Evolutionary conservation across 1,140 invertebrate species (phyloP), one percentile per base, ranked within the genome.

Genomic region (Steinernema feltiae): DNA sequence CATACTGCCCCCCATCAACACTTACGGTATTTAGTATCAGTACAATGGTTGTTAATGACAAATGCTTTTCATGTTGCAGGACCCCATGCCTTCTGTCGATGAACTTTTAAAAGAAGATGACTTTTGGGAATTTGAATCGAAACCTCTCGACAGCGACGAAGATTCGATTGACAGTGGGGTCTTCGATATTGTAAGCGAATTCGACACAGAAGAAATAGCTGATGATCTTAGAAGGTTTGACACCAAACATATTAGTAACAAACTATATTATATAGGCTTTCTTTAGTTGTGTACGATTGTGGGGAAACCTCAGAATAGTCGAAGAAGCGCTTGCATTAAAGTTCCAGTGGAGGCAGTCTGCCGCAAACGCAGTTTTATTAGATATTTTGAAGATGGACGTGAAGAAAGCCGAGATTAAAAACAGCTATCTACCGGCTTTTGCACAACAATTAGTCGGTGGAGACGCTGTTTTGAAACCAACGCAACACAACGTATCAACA

Each of bases 281-380:
- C 18, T 80, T 77, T 48, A 82, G 81, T 1, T 48, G 71, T 1
- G 15, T 80, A 2, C n/a, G 71, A 24, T 30, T 82, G 12, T 82
- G 81, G 81, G 32, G 29, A 17, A 41, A 73, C 30, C 32, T 82
- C 24, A 69, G 75, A n/a, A 46, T 74, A 32, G 73, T 82, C 17
- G 81, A 82, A 74, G 81, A 83, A 17, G 74, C 76, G 27, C 32
- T 63, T 0, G 79, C 82, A 7, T 71, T 82, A n/a, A 83, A 85
- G 35, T 80, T 85, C 70, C 48, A 63, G 70, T 85, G 78, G 78
- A 46, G 18, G 24, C 76, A 71, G 17, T 85, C 81, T 21, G 41
- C 69, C 15, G 27, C 79, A 17, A 82, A 81, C 30, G 18, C 17
- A 17, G 1, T 32, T n/a, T 69, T 82, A 30, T 35, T 81, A 0